Percentiles rank a stretch among this genome's conserved stretches.
These are phyloP conservation scores for Karalla daura DNA, from an alignment of 2,797 vertebrate genomes.

Conservation along the genomic window DNA sequence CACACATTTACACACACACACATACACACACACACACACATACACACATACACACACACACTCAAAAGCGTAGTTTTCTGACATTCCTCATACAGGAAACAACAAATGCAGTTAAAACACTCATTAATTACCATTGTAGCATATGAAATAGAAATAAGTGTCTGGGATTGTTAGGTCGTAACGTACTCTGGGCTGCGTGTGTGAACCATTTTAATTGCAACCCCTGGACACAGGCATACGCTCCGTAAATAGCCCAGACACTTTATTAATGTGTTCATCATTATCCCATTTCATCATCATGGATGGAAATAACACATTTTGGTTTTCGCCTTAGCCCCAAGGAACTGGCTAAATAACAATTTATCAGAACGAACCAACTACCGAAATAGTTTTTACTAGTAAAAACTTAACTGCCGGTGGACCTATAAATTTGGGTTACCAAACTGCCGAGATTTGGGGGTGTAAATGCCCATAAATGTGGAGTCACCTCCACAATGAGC, in stretches of 20 bases:
- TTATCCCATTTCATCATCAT: conserved; percentile 61
- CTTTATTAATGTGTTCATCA: conserved; percentile 65
- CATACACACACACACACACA: neutral
- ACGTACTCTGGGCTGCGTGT: conserved; percentile 45
- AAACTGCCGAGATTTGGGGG: conserved; percentile 57
- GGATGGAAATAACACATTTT: conserved; percentile 52
- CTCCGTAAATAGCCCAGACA: conserved; percentile 62
- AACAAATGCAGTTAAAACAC: conserved; percentile 26
- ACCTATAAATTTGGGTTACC: conserved; percentile 65
- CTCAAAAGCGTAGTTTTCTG: conserved; percentile 9
- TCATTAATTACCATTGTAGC: conserved; percentile 21
- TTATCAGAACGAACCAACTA: conserved; percentile 63
- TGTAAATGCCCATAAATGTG: conserved; percentile 70
- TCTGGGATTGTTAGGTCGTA: conserved; percentile 68
- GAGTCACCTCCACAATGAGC: conserved; percentile 71
- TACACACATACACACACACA: neutral
- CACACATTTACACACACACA: neutral
- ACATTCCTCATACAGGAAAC: conserved; percentile 25
- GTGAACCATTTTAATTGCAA: conserved; percentile 70
- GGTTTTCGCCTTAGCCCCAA: conserved; percentile 48
- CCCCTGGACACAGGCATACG: conserved; percentile 58
- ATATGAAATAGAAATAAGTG: conserved; percentile 45
- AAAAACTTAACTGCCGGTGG: conserved; percentile 59
- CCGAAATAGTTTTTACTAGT: conserved; percentile 60
- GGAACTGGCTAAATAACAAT: conserved; percentile 48